Evolutionary conservation across 2,888 invertebrate genomes (phyloP), one percentile per base, ranked within the genome.

Genomic region (Trichopoda pennipes): DNA sequence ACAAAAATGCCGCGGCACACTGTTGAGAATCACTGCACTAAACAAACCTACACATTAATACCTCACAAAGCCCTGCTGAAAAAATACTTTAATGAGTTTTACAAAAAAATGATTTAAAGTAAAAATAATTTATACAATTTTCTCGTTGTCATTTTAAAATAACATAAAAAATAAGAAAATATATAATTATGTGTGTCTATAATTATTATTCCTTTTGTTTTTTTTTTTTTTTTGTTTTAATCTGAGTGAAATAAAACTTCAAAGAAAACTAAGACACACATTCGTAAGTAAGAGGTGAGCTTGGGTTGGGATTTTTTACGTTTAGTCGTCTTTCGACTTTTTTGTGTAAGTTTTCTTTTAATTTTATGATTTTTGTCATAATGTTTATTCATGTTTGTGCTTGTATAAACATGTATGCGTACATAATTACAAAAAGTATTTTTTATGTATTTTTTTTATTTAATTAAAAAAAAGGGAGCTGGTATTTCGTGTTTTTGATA

Each of bases 381-480:
- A 28, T 28, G 2, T n/a, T n/a, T 16, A 44, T 44, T 6, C 60
- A 58, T 68, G 68, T 49, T 68, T 76, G 53, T 68, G 28, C 60
- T 21, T 51, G 44, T 23, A 51, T 42, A 51, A 68, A 19, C 66
- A 56, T 47, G 74, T 23, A n/a, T 32, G 42, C 21, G 42, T 55
- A 44, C 32, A 76, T 76, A 60, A 66, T 76, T 53, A 28, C 19
- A 60, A 44, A 58, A 19, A 42, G n/a, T 23, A 23, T 28, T 73
- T 21, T 51, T 53, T 28, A 58, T 56, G 32, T 14, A 44, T 28
- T 28, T 28, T 28, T 28, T 28, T 28, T 28, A 3, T 28, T 61
- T 58, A 12, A 17, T 61, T 51, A 16, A 55, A n/a, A 28, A 60
- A 68, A 75, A 76, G 75, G 75, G 60, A 76, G 75, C 68, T 68